These are phyloP conservation scores for Rachycentron canadum DNA, from an alignment of 2,797 vertebrate species.

Conservation along the genomic window DNA sequence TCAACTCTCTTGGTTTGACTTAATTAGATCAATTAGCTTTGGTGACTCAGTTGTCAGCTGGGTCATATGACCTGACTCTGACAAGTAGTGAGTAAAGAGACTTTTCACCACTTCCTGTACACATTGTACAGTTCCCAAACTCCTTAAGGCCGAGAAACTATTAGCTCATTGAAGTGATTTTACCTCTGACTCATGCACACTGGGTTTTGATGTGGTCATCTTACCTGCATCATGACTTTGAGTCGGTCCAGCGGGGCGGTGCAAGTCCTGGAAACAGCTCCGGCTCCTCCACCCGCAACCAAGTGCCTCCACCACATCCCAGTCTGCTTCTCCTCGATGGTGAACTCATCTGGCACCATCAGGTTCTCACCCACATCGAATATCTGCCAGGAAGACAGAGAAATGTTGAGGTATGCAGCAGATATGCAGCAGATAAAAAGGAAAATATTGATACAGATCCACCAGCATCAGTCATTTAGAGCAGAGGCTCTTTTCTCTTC, in stretches of 20 bases:
- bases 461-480: no score
- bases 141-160: neutral
- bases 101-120: neutral
- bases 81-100: neutral
- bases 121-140: neutral
- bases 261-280: slow-evolving; percentile 93
- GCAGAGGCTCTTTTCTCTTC: no score
- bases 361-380: slow-evolving; percentile 97
- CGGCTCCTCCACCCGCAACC: slow-evolving; percentile 94
- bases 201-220: neutral
- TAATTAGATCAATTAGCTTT: accelerated
- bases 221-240: slow-evolving; percentile 98
- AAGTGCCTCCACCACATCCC: slow-evolving; percentile 98
- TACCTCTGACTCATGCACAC: neutral
- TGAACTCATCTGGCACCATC: slow-evolving; percentile 96
- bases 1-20: neutral
- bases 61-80: neutral
- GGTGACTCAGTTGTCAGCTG: neutral
- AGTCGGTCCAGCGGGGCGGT: slow-evolving; percentile 95
- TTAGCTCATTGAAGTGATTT: neutral
- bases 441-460: no score
- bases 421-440: neutral
- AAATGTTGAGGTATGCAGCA: neutral
- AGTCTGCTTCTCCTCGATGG: slow-evolving; percentile 91
- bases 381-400: slow-evolving; percentile 83